Percentiles rank a stretch among this genome's conserved stretches.
Evolutionary conservation across 2,113 vertebrate genomes (phyloP).

Genomic region (Burhinus bistriatus): DNA sequence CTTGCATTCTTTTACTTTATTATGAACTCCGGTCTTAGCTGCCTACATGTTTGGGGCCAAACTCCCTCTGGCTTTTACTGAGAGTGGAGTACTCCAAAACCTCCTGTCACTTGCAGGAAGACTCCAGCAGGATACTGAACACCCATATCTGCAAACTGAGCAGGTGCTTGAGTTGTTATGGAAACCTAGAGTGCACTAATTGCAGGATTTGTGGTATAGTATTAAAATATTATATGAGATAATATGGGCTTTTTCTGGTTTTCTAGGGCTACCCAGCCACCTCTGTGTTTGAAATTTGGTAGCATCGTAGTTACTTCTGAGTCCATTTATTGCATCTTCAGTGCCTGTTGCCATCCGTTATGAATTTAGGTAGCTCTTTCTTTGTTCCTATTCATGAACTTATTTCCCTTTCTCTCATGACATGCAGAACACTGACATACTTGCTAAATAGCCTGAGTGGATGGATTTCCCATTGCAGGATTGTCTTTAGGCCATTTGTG

Average conservation of each 20-base stretch:
- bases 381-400: not conserved
- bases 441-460: not conserved
- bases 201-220: not conserved
- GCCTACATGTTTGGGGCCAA: not conserved
- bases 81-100: not conserved
- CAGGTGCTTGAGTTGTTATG: not conserved
- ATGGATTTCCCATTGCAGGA: not conserved
- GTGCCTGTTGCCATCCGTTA: not conserved
- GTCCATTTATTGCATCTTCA: not conserved
- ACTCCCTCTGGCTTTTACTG: not conserved
- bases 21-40: not conserved
- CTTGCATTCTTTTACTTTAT: not conserved
- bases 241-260: not conserved
- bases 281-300: not conserved
- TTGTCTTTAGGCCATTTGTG: not conserved
- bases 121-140: not conserved
- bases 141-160: not conserved
- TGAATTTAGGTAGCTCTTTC: not conserved
- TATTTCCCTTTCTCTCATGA: not conserved
- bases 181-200: not conserved
- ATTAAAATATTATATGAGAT: not conserved
- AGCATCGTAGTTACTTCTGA: not conserved
- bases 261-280: not conserved
- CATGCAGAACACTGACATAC: not conserved
- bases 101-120: not conserved